Base-by-base conservation (phyloP, 2,113 vertebrate genomes). In the Neodontobutis hainanensis region DNA sequence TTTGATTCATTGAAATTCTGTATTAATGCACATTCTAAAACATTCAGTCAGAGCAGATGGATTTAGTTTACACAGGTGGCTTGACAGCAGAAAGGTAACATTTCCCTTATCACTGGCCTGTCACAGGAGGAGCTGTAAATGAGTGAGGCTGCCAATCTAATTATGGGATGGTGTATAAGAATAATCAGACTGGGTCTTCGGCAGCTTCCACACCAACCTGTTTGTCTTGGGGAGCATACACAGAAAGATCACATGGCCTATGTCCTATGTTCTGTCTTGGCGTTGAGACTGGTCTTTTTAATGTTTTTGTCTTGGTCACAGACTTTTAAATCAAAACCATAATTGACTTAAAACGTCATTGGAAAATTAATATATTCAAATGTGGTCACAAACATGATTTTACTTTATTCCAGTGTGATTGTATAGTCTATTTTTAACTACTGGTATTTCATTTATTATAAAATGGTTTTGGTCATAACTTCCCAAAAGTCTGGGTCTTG, bases 11-110 rank as follows among this genome's bases (percentile, higher is more conserved):
- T 52, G 80, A 43, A 78, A 74, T 80, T 65, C 61, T 67, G 71
- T 56, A 79, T 78, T 76, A 68, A 78, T 49, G 44, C 70, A 65
- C 19, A 65, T 78, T 76, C 68, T 63, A 79, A 77, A 82, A 72
- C 42, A 2, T 63, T 81, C 61, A 59, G 55, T 68, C 64, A 27
- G 70, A 75, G 48, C 62, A 64, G 62, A 69, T 75, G 35, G 61
- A 38, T 85, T 76, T 65, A 59, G 65, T 47, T 62, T 44, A 65
- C 40, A 38, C 34, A 55, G 42, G 36, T 8, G 48, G 8, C 56
- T 35, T 70, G 68, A 75, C 55, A 70, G 61, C 55, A 73, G 51
- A 65, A 70, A 79, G 43, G 57, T 46, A 68, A 71, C 32, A 46
- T 68, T 75, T 77, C 71, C 64, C 71, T 42, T 5, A 35, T 62